These are phyloP conservation scores for Oxyura jamaicensis DNA, from an alignment of 2,113 vertebrate species.

Conservation along the genomic window DNA sequence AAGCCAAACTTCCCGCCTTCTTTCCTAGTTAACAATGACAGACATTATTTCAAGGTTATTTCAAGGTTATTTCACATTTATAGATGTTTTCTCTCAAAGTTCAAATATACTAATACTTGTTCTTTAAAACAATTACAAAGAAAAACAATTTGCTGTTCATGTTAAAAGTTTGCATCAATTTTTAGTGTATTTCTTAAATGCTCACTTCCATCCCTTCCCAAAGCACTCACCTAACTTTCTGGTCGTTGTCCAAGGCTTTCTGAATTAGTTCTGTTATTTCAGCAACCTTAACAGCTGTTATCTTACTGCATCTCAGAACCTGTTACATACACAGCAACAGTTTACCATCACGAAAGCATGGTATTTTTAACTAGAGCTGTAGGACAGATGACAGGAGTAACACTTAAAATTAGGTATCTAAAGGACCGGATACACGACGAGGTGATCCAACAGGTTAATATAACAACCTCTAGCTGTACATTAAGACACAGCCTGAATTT, in stretches of 20 bases:
- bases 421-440: rapidly evolving
- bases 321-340: constrained; percentile 54
- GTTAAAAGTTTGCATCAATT: not conserved
- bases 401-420: not conserved
- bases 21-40: constrained; percentile 79
- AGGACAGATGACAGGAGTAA: not conserved
- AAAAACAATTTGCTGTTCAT: not conserved
- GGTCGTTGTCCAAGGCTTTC: constrained; percentile 92
- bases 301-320: constrained; percentile 96
- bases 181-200: not conserved
- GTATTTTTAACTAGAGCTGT: not conserved
- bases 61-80: not conserved
- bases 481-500: not conserved
- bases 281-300: constrained; percentile 93
- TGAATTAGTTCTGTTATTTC: constrained; percentile 95
- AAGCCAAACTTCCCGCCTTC: constrained; percentile 92
- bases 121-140: not conserved
- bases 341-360: not conserved
- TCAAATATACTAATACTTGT: not conserved
- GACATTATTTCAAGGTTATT: not conserved
- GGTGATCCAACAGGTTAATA: not conserved
- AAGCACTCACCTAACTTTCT: constrained; percentile 82
- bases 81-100: not conserved
- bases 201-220: not conserved
- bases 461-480: not conserved